Base-by-base conservation (phyloP, 1,140 invertebrate genomes). In the Leptopilina boulardi region DNA sequence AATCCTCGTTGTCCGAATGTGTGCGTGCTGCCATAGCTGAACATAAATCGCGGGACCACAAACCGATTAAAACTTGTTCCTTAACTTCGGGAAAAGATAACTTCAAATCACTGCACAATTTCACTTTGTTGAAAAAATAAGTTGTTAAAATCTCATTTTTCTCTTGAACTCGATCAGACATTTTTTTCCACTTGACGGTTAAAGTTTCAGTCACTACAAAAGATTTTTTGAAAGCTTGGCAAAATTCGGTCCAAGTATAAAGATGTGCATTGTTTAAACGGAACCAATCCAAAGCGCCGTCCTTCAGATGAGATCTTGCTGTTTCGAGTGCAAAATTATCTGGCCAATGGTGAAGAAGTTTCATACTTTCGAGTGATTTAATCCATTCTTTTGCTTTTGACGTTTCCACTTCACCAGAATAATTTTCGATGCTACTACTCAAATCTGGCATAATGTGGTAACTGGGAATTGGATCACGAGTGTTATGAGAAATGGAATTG, bases 61-160 rank as follows among this genome's bases (percentile, higher is more conserved):
- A n/a, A 1, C 44, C 44, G 4, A 47, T 47, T n/a, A 47, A n/a
- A n/a, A 47, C 44, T 47, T 47, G 44, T 47, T 47, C 44, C 15
- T 47, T 47, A n/a, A n/a, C 15, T 3, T 47, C 44, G 3, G 2
- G 15, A 15, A 47, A n/a, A 1, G 13, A 15, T 3, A 47, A 15
- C 4, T n/a, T n/a, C 15, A 47, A n/a, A 2, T 47, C 44, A 4
- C 11, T 15, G 4, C 44, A 47, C 15, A 47, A n/a, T 47, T 47
- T 47, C 3, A 47, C n/a, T 47, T 47, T 47, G n/a, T 47, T 47
- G 13, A 15, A 47, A 47, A n/a, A 47, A n/a, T 47, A 47, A 47
- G 10, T 47, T n/a, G 44, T 47, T 15, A 47, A 47, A 1, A n/a
- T 76, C 81, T 66, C 18, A 34, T 75, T 10, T n/a, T 23, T 59